Percentiles rank a stretch among this genome's conserved stretches.
phyloP scores from a whole-genome alignment of 2,797 vertebrate genomes.

The Poliocrania exsul region DNA sequence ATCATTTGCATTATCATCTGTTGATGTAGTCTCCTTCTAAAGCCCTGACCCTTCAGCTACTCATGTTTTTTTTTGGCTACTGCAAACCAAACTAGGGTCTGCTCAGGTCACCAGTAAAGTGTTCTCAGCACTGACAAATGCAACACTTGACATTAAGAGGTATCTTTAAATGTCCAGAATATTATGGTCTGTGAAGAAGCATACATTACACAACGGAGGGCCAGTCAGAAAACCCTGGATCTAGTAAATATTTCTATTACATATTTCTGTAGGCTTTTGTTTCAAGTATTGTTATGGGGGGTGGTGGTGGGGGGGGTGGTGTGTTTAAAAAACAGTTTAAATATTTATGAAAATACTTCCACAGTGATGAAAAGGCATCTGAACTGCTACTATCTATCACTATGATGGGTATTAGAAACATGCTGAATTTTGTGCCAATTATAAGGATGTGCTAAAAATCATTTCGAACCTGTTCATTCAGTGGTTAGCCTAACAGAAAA shows the following conservation, averaged over 20 bases:
- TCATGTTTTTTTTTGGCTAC: neutral
- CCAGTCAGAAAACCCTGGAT: neutral
- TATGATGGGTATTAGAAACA: neutral
- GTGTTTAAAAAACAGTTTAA: neutral
- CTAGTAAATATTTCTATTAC: neutral
- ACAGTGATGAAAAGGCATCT: neutral
- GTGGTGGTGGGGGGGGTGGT: no score
- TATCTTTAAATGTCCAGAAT: neutral
- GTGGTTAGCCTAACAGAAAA: neutral
- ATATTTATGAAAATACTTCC: neutral
- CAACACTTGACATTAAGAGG: neutral
- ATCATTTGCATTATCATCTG: neutral
- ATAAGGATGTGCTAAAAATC: neutral
- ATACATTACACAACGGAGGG: neutral
- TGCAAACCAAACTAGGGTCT: neutral
- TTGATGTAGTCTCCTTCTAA: neutral
- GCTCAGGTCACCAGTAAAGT: neutral
- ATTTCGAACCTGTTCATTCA: neutral
- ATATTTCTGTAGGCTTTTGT: neutral
- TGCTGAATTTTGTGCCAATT: neutral
- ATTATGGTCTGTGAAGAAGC: neutral
- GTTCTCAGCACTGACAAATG: neutral
- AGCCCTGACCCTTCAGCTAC: neutral
- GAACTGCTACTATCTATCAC: neutral
- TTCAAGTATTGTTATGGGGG: neutral